phyloP scores from a whole-genome alignment of 35 echinoderm and acorn worm genomes.

The Apostichopus japonicus region DNA sequence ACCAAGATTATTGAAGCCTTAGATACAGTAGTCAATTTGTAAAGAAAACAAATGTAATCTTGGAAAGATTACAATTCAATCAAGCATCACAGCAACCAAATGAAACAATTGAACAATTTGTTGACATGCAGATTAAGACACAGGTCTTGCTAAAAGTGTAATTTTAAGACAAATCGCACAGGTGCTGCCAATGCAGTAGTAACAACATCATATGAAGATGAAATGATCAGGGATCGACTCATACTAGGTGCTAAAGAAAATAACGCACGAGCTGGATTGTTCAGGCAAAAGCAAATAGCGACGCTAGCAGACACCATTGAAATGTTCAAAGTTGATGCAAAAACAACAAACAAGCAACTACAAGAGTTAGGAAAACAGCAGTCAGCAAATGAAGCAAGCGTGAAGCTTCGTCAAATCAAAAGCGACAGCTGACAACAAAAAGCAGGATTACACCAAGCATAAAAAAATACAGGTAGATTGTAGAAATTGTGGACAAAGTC shows the following conservation, averaged over 20 bases:
- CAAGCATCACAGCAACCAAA: neutral
- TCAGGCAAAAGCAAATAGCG: slow-evolving; percentile 20
- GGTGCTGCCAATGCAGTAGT: neutral
- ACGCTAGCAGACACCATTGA: slow-evolving; percentile 30
- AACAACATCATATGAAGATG: slow-evolving; percentile 18
- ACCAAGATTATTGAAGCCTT: slow-evolving; percentile 27
- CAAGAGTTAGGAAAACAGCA: slow-evolving; percentile 33
- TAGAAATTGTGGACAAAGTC: slow-evolving; percentile 38
- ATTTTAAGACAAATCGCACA: neutral
- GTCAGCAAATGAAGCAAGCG: slow-evolving; percentile 1
- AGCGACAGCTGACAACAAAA: neutral
- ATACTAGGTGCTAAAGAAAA: slow-evolving; percentile 20
- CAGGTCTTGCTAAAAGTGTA: slow-evolving; percentile 15
- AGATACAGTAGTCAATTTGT: slow-evolving; percentile 12
- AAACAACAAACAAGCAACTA: slow-evolving; percentile 15
- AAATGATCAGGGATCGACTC: slow-evolving; percentile 29
- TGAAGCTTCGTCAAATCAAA: slow-evolving; percentile 2
- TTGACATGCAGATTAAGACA: slow-evolving; percentile 21
- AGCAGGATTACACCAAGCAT: neutral
- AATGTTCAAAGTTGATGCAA: slow-evolving; percentile 41
- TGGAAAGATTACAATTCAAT: neutral
- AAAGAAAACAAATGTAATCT: slow-evolving; percentile 1
- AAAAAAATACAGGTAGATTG: slow-evolving; percentile 29
- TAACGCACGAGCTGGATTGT: neutral
- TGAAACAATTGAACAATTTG: slow-evolving; percentile 38